Evolutionary conservation across 2,888 invertebrate genomes (phyloP).

Genomic region (Crossocerus cetratus): DNA sequence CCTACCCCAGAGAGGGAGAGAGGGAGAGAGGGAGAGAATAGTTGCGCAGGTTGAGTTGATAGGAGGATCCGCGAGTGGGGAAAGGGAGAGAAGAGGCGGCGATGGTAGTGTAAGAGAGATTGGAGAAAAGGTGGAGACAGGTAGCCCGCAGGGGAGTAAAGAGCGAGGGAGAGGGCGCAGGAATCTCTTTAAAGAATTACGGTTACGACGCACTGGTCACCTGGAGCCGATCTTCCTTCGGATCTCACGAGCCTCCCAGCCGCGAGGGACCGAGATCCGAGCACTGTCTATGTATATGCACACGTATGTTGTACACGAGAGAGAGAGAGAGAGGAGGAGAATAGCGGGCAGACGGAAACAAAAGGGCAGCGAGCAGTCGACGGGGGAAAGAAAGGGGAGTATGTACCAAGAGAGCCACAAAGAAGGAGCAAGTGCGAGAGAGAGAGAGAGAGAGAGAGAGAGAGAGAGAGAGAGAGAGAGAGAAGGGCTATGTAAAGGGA

Average conservation of each 20-base stretch:
- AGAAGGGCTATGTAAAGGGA: too few relatives aligned
- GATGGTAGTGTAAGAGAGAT: background rate
- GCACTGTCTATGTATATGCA: constrained; percentile 17
- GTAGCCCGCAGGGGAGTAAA: background rate
- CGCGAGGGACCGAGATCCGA: constrained; percentile 22
- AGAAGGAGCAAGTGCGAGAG: constrained; percentile 3
- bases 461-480: constrained; percentile 6
- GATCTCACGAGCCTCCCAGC: constrained; percentile 31
- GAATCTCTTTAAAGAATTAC: constrained; percentile 48
- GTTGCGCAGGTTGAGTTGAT: too few relatives aligned
- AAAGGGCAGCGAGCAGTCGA: constrained; percentile 17
- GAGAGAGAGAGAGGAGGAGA: constrained; percentile 19
- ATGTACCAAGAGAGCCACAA: constrained; percentile 5
- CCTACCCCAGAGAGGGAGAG: too few relatives aligned
- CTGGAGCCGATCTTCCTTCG: constrained; percentile 33
- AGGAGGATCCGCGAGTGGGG: too few relatives aligned
- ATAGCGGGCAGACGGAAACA: constrained; percentile 24
- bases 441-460: constrained; percentile 4
- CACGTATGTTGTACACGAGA: constrained; percentile 18
- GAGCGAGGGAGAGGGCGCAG: constrained; percentile 17
- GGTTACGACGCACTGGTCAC: constrained; percentile 42
- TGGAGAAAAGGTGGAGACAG: constrained; percentile 3
- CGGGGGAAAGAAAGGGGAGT: background rate
- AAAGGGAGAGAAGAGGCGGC: too few relatives aligned
- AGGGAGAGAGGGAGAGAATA: too few relatives aligned